phyloP scores from a whole-genome alignment of 30 jellyfish, hydroid and myxozoan species.

The Clytia hemisphaerica region DNA sequence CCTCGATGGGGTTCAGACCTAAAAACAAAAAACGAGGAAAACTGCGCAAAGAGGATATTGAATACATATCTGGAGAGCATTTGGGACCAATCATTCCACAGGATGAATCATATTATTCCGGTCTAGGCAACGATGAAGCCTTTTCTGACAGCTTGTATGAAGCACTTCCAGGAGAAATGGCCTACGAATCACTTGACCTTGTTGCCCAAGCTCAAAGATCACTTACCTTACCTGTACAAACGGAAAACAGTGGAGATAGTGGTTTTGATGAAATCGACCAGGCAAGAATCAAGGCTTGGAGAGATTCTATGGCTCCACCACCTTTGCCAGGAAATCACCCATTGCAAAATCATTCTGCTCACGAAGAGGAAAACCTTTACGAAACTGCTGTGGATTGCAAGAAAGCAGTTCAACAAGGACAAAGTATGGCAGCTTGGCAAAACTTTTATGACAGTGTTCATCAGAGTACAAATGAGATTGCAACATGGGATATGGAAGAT shows the following conservation, averaged over 20 bases:
- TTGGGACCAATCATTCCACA: background rate
- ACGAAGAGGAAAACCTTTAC: background rate
- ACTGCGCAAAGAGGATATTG: background rate
- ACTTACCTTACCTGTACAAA: conserved; percentile 22
- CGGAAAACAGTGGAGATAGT: conserved; percentile 52
- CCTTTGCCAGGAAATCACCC: conserved; percentile 92
- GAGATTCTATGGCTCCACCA: conserved; percentile 66
- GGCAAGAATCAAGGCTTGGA: conserved; percentile 38
- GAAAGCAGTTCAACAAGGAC: background rate
- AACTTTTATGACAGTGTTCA: conserved; percentile 58
- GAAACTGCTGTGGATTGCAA: conserved; percentile 21
- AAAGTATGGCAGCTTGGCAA: conserved; percentile 30
- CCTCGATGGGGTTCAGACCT: conserved; percentile 2
- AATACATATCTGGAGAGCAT: background rate
- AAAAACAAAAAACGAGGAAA: background rate
- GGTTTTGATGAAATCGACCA: conserved; percentile 85
- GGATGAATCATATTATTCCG: background rate
- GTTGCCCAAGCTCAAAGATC: conserved; percentile 19
- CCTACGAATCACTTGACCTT: conserved; percentile 35
- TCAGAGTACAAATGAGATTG: conserved; percentile 58
- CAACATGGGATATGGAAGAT: conserved; percentile 50
- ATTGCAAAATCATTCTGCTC: conserved; percentile 4
- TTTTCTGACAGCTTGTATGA: conserved; percentile 31
- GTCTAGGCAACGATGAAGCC: conserved; percentile 20
- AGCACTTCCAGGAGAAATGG: conserved; percentile 36